Percentiles rank a stretch among this genome's conserved stretches.
These are phyloP conservation scores for Heliconius charithonia DNA, from an alignment of 2,888 invertebrate species.

Conservation along the genomic window DNA sequence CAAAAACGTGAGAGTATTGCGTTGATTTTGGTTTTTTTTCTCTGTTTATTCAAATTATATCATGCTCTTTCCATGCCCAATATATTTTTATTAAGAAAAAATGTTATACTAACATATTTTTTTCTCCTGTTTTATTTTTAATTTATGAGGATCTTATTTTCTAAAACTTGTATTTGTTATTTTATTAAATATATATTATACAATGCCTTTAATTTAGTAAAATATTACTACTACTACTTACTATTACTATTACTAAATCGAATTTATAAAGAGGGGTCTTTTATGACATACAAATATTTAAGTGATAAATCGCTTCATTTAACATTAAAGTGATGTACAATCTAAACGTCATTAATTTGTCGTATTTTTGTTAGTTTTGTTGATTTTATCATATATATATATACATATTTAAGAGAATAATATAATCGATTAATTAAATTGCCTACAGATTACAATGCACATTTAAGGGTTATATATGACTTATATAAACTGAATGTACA, in stretches of 20 bases:
- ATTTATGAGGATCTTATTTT: background rate
- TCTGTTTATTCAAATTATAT: constrained; percentile 1
- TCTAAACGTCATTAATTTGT: background rate
- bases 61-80: constrained; percentile 3
- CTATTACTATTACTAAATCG: background rate
- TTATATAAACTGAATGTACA: background rate
- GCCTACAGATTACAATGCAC: background rate
- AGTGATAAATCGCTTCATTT: constrained; percentile 4
- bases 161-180: background rate
- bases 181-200: background rate
- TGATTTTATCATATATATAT: background rate
- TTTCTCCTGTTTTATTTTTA: background rate
- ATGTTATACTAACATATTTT: background rate
- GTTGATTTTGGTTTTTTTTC: background rate
- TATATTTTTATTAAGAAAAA: background rate
- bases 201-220: background rate
- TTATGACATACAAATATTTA: background rate
- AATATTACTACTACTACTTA: too few relatives aligned
- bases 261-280: background rate
- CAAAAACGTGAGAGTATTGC: constrained; percentile 59
- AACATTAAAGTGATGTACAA: background rate
- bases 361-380: background rate
- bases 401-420: background rate
- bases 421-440: background rate
- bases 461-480: background rate